Evolutionary conservation across 2,113 vertebrate species (phyloP), one percentile per base, ranked within the genome.

Genomic region (Mobula hypostoma): DNA sequence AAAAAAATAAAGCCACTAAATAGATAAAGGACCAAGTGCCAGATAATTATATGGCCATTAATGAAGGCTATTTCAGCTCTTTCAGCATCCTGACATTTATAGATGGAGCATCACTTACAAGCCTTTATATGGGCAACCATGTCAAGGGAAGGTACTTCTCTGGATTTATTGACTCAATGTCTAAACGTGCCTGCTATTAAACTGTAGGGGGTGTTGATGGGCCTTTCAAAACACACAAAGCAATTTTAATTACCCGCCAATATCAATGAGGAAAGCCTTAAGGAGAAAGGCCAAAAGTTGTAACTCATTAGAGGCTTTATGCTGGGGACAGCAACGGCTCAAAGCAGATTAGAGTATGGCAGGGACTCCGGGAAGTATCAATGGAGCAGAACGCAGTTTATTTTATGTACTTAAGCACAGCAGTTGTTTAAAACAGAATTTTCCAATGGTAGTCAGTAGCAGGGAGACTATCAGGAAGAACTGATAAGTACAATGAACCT

Each of bases 171-270:
- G 88, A 94, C 94, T 95, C 29, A 87, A 83, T 94, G 94, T 94
- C 94, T 63, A 94, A 94, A 91, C 94, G 0, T 32, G 94, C 94
- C 94, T 94, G 95, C 95, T 85, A 94, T 95, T 94, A 94, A 95
- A 95, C 94, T 94, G 92, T 95, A 95, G 94, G 95, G 48, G 74
- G 95, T 93, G 90, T 94, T 82, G 95, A 94, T 95, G 79, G 94
- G 94, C 85, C 95, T 95, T 96, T 95, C 94, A 95, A 72, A 94
- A 48, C 36, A 94, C 94, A 95, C 95, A 95, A 95, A 95, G 94
- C 94, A 95, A 95, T 94, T 92, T 95, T 95, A 95, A 95, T 95
- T 95, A 95, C 95, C 95, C 94, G 95, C 27, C 56, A 94, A 95
- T 95, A 96, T 94, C 94, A 95, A 92, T 11, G 68, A 19, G 32